Evolutionary conservation across 2,888 invertebrate species (phyloP).

Genomic region (Cryptus viduatorius): DNA sequence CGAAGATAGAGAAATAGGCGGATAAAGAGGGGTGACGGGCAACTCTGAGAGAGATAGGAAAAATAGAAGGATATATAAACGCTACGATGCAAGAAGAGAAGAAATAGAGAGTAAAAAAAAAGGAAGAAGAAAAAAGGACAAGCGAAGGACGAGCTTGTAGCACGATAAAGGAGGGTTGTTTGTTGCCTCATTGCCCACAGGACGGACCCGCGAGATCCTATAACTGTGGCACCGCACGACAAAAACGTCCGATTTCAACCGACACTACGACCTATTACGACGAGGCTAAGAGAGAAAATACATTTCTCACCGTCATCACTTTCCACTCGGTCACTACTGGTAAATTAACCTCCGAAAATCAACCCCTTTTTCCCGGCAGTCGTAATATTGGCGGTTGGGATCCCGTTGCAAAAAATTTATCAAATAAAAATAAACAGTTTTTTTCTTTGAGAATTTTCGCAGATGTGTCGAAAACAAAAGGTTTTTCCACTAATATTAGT

Average conservation of each 20-base stretch:
- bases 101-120: conserved; percentile 34
- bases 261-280: conserved; percentile 57
- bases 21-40: conserved; percentile 59
- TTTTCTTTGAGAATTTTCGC: too few species aligned
- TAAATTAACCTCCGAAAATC: conserved; percentile 21
- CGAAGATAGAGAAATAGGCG: conserved; percentile 65
- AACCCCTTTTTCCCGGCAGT: not conserved
- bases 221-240: conserved; percentile 60
- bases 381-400: too few species aligned
- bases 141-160: conserved; percentile 65
- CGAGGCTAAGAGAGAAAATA: conserved; percentile 8
- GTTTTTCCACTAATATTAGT: too few species aligned
- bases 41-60: conserved; percentile 34
- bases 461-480: too few species aligned
- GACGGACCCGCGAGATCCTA: conserved; percentile 38
- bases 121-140: conserved; percentile 49
- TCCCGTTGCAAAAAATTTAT: too few species aligned
- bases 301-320: conserved; percentile 16
- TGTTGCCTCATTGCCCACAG: conserved; percentile 77
- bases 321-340: conserved; percentile 26
- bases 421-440: too few species aligned
- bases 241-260: conserved; percentile 73
- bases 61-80: conserved; percentile 41
- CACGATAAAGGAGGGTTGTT: conserved; percentile 72
- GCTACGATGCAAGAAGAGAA: conserved; percentile 25